These are phyloP conservation scores for Aphidius colemani DNA, from an alignment of 2,888 invertebrate species.

Conservation along the genomic window DNA sequence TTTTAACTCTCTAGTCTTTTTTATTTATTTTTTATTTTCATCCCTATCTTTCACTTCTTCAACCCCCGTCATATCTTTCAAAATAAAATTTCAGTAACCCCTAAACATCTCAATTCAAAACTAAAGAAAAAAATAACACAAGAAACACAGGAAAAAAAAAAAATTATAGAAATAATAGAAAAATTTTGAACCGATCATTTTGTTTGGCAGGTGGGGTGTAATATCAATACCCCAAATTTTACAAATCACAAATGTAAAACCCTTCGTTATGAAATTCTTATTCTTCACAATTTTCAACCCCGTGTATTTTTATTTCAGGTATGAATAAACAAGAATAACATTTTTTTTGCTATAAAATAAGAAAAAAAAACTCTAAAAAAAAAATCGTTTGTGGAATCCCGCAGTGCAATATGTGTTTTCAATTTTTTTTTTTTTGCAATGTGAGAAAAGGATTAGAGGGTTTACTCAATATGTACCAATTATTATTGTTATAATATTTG, in stretches of 20 bases:
- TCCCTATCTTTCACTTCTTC: slow-evolving; percentile 21
- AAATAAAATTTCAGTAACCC: slow-evolving; percentile 27
- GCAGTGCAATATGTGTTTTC: neutral
- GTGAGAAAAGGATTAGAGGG: slow-evolving; percentile 40
- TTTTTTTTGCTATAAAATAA: slow-evolving; percentile 8
- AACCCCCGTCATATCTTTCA: slow-evolving; percentile 25
- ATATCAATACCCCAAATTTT: slow-evolving; percentile 45
- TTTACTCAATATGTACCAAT: slow-evolving; percentile 17
- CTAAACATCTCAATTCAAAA: slow-evolving; percentile 30
- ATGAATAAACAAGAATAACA: slow-evolving; percentile 34
- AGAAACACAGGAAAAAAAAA: no score
- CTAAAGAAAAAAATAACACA: slow-evolving; percentile 30
- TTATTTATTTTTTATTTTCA: slow-evolving; percentile 25
- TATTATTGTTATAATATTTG: slow-evolving; percentile 31
- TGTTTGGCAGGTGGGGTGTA: slow-evolving; percentile 50
- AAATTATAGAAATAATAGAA: slow-evolving; percentile 23
- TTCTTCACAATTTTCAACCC: slow-evolving; percentile 26
- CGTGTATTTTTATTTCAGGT: slow-evolving; percentile 27
- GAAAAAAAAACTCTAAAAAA: neutral
- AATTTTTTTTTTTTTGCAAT: slow-evolving; percentile 27
- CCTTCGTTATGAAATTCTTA: slow-evolving; percentile 32
- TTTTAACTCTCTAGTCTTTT: slow-evolving; percentile 32
- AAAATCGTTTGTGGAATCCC: neutral
- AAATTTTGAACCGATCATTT: slow-evolving; percentile 40
- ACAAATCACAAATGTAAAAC: slow-evolving; percentile 12